Base-by-base conservation (phyloP, 2,113 vertebrate species). In the Hypomesus transpacificus region DNA sequence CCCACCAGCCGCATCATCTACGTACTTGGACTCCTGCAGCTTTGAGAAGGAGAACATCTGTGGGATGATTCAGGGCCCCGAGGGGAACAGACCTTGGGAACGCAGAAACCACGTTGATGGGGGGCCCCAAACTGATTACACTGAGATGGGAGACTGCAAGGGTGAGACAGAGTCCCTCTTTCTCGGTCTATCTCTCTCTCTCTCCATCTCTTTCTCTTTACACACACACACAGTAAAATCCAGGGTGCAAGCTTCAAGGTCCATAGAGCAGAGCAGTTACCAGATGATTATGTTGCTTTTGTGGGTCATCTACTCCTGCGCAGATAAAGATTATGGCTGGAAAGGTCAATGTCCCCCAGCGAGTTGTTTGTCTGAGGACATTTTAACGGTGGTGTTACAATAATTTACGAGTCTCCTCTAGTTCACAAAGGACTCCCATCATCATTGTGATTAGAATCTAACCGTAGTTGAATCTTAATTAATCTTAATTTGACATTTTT, bases 1-100 rank as follows among this genome's bases (percentile, higher is more conserved):
- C 76, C 56, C 20, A 57, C 53, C 4, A 98, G 95, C 93, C 28
- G 89, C 85, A 14, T 93, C 92, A 22, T 84, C 94, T 8, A 93
- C 75, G 53, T 96, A 97, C 75, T 84, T 97, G 92, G 95, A 97
- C 66, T 91, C 51, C n/a, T n/a, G n/a, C n/a, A n/a, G n/a, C n/a
- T n/a, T n/a, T n/a, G n/a, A n/a, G n/a, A n/a, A n/a, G n/a, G n/a
- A n/a, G n/a, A n/a, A n/a, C n/a, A n/a, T n/a, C n/a, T n/a, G n/a
- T n/a, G n/a, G n/a, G n/a, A n/a, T n/a, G n/a, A n/a, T n/a, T n/a
- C n/a, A n/a, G n/a, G n/a, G n/a, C n/a, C n/a, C n/a, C n/a, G n/a
- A n/a, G n/a, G n/a, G n/a, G n/a, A n/a, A n/a, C n/a, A n/a, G n/a
- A n/a, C n/a, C n/a, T n/a, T 96, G 95, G 96, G 80, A 89, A 16